Evolutionary conservation across 2,797 vertebrate species (phyloP), one percentile per base, ranked within the genome.

Genomic region (Sphaeramia orbicularis): DNA sequence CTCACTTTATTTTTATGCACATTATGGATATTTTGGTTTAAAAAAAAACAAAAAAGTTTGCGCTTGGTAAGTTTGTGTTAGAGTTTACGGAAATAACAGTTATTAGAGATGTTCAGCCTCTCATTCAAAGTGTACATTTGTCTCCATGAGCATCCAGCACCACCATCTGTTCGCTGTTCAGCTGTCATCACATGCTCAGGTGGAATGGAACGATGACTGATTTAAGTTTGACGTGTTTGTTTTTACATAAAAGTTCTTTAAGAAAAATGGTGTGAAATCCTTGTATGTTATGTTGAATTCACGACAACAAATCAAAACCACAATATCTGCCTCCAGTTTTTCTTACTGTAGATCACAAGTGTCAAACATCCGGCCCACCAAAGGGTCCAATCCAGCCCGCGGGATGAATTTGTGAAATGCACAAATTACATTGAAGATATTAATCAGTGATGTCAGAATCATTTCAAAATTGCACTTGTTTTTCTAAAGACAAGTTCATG

Each of bases 141-240:
- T 50, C 24, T 75, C 43, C 16, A 21, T 27, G 10, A 0, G 2
- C 41, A 10, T 24, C 19, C 14, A 71, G 35, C 48, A 30, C 6
- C 67, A 30, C 37, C 67, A 53, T 53, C 67, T 76, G 73, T 76
- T 79, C 49, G 8, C 36, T 69, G 56, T 77, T 75, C 51, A 44
- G 15, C 59, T 1, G 0, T 47, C 14, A 49, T 57, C 45, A 53
- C 47, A 16, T 47, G 51, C 57, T 77, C 36, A 55, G n/a, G n/a
- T 65, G 24, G 18, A 57, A 54, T 40, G 36, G 61, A 27, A 27
- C 24, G 27, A 41, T 13, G 36, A 4, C 19, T 36, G 6, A 67
- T 66, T 83, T 86, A 14, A 78, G 50, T 81, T 76, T 64, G n/a
- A 58, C 15, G 7, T 36, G 14, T 66, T 15, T 44, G 56, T 71